phyloP scores from a whole-genome alignment of 53 echinoderm and acorn worm genomes.

The Apostichopus leukothele region DNA sequence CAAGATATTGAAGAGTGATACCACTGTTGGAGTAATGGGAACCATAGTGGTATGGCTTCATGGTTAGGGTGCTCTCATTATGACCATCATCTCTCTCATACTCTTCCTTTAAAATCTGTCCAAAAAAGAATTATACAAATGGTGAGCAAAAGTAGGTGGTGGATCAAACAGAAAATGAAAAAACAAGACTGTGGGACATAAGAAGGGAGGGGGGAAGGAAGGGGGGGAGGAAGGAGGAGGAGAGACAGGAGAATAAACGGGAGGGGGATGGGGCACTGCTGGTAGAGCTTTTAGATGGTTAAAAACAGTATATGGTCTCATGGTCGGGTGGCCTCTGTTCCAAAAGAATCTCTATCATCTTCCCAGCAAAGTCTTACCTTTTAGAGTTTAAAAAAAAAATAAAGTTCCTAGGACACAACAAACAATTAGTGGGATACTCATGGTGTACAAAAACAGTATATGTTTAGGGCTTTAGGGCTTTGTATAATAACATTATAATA shows the following conservation, averaged over 20 bases:
- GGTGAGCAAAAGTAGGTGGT: not conserved
- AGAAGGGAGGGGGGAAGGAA: not conserved
- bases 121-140: not conserved
- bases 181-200: not conserved
- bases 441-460: too few species aligned
- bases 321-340: too few species aligned
- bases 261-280: too few species aligned
- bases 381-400: too few species aligned
- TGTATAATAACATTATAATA: too few species aligned
- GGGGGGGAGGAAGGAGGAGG: not conserved
- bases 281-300: too few species aligned
- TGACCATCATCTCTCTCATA: conserved; percentile 64
- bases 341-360: too few species aligned
- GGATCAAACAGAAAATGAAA: not conserved
- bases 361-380: too few species aligned
- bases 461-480: too few species aligned
- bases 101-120: conserved; percentile 84
- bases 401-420: too few species aligned
- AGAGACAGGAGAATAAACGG: not conserved
- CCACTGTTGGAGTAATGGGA: conserved; percentile 99
- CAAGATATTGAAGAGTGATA: conserved; percentile 91
- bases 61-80: conserved; percentile 64
- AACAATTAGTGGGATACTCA: too few species aligned
- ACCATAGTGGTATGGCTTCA: conserved; percentile 93
- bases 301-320: too few species aligned